Evolutionary conservation across 2,888 invertebrate genomes (phyloP).

Genomic region (Amblyteles armatorius): DNA sequence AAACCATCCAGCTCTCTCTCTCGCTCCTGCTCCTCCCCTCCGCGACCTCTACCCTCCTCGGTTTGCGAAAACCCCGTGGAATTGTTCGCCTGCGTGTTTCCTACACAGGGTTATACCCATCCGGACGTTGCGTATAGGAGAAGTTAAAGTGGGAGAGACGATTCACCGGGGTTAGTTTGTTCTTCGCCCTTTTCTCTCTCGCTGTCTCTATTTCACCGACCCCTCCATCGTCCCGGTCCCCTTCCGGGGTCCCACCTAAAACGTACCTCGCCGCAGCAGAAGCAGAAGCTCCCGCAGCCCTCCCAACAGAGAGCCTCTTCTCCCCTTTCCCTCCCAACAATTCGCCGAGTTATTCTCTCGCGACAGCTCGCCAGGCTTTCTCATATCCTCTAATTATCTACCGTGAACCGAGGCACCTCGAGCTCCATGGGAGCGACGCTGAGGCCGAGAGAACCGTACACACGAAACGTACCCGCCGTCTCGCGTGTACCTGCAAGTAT

Average conservation of each 20-base stretch:
- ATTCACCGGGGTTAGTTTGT: constrained; percentile 37
- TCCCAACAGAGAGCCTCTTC: constrained; percentile 17
- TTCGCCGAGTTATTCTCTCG: constrained; percentile 55
- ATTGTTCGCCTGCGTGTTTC: constrained; percentile 66
- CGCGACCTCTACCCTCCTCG: constrained; percentile 28
- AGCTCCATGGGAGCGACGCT: constrained; percentile 24
- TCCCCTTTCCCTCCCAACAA: constrained; percentile 49
- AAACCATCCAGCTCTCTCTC: constrained; percentile 56
- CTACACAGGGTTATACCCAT: constrained; percentile 10
- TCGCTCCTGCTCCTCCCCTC: constrained; percentile 16
- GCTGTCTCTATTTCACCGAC: constrained; percentile 22
- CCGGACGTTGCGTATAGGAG: background rate
- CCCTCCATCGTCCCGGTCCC: background rate
- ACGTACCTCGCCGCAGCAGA: constrained; percentile 42
- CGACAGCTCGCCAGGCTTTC: constrained; percentile 65
- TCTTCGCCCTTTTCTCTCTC: constrained; percentile 46
- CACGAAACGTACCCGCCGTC: constrained; percentile 8
- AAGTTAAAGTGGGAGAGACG: constrained; percentile 51
- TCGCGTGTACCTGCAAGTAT: constrained; percentile 50
- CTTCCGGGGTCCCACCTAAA: constrained; percentile 15
- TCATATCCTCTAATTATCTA: constrained; percentile 72
- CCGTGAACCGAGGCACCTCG: constrained; percentile 52
- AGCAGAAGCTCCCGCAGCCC: constrained; percentile 41
- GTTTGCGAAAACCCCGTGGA: constrained; percentile 56
- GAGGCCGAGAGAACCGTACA: constrained; percentile 32